These are phyloP conservation scores for Urechis unicinctus DNA, from an alignment of 2,888 invertebrate species.

Conservation along the genomic window DNA sequence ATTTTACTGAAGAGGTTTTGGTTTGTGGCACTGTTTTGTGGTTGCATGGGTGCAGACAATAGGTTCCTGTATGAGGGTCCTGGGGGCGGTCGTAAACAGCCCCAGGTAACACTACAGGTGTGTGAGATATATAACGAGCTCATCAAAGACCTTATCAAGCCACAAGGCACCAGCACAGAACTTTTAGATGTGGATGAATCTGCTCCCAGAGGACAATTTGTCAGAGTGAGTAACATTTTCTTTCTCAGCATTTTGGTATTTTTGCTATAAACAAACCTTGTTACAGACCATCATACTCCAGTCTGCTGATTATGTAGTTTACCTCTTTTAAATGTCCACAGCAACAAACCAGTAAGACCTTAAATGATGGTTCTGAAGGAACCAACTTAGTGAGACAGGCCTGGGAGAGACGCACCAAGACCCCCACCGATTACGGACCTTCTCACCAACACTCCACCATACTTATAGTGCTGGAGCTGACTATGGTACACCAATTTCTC, in stretches of 20 bases:
- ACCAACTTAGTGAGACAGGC: conserved; percentile 33
- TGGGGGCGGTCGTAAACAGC: not conserved
- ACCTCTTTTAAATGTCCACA: not conserved
- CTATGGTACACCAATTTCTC: conserved; percentile 23
- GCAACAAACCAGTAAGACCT: not conserved
- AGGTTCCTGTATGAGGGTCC: conserved; percentile 1
- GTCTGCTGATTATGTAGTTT: no score
- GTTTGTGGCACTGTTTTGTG: not conserved
- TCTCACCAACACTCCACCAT: conserved; percentile 33
- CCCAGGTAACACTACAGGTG: conserved; percentile 34
- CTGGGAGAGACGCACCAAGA: conserved; percentile 30
- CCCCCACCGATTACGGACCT: conserved; percentile 36
- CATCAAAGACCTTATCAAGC: conserved; percentile 35
- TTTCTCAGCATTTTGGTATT: no score
- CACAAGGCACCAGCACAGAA: conserved; percentile 21
- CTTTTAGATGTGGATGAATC: conserved; percentile 33
- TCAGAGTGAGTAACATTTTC: conserved; percentile 30
- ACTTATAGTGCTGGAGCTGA: conserved; percentile 32
- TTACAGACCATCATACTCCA: no score
- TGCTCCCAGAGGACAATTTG: conserved; percentile 33
- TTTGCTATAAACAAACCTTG: not conserved
- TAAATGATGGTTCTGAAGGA: conserved; percentile 31
- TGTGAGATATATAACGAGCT: conserved; percentile 43
- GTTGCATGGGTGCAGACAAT: conserved; percentile 5
- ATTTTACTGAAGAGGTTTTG: not conserved